Conservation (phyloP, 2,888 invertebrate genomes). For the Cerastis leucographa region DNA sequence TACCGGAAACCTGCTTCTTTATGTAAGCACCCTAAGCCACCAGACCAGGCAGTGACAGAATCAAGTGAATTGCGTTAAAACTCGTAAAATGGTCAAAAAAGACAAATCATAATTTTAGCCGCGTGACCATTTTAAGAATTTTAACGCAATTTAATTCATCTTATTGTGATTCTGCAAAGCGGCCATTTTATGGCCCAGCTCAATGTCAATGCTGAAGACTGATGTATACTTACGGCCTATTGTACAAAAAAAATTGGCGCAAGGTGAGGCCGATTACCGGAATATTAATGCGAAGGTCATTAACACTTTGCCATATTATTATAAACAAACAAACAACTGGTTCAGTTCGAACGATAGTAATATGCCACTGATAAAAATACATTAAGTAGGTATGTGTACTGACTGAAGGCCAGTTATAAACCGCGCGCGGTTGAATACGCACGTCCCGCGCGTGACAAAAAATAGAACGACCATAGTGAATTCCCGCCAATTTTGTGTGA, state of each 20-base stretch:
- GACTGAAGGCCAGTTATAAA: conserved; percentile 10
- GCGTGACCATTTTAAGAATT: too few relatives aligned
- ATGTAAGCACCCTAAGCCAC: too few relatives aligned
- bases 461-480: neutral
- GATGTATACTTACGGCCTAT: neutral
- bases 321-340: conserved; percentile 35
- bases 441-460: neutral
- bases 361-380: conserved; percentile 39
- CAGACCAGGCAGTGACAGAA: too few relatives aligned
- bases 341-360: conserved; percentile 26
- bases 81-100: too few relatives aligned
- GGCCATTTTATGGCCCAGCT: neutral
- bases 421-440: conserved; percentile 17
- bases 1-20: too few relatives aligned
- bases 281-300: conserved; percentile 29
- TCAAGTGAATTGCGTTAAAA: too few relatives aligned
- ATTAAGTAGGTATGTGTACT: neutral
- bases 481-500: conserved; percentile 32
- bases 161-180: too few relatives aligned
- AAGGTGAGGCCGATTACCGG: neutral
- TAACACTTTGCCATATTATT: conserved; percentile 25
- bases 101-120: too few relatives aligned
- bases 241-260: neutral
- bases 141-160: neutral
- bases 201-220: neutral